phyloP scores from a whole-genome alignment of 2,797 vertebrate species.

The Cyclura pinguis region DNA sequence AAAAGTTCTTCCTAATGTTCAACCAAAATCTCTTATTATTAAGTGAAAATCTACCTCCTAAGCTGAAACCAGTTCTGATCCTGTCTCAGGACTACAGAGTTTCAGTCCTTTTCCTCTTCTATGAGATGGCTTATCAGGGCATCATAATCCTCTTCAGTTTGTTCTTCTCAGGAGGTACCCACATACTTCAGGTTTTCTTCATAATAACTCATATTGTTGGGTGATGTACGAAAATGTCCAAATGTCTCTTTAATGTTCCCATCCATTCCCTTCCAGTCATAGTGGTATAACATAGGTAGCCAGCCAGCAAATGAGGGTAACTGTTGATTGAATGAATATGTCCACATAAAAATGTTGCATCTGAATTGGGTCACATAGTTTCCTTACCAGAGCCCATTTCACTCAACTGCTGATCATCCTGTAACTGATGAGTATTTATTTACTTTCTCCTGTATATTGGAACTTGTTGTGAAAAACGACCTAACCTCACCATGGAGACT shows the following conservation, averaged over 20 bases:
- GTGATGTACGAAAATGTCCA: background rate
- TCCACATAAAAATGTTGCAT: background rate
- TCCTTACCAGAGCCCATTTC: conserved; percentile 53
- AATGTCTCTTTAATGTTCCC: no score
- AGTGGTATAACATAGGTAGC: background rate
- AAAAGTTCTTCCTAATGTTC: background rate
- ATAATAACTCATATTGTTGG: background rate
- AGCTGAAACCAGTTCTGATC: background rate
- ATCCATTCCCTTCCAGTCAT: background rate
- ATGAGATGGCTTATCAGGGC: no score
- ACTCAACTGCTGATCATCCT: conserved; percentile 59
- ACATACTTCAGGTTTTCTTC: background rate
- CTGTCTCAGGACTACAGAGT: background rate
- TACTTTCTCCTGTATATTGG: conserved; percentile 68
- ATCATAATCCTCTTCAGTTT: background rate
- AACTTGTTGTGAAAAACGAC: conserved; percentile 78
- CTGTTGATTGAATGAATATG: background rate
- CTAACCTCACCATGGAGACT: conserved; percentile 72
- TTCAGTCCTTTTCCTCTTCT: background rate
- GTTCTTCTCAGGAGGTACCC: background rate
- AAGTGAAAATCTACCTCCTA: background rate
- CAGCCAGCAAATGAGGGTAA: background rate
- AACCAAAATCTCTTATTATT: background rate
- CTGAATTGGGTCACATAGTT: background rate
- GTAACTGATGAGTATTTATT: conserved; percentile 75